Base-by-base conservation (phyloP, 1,140 invertebrate species). In the Anastatus disparis region DNA sequence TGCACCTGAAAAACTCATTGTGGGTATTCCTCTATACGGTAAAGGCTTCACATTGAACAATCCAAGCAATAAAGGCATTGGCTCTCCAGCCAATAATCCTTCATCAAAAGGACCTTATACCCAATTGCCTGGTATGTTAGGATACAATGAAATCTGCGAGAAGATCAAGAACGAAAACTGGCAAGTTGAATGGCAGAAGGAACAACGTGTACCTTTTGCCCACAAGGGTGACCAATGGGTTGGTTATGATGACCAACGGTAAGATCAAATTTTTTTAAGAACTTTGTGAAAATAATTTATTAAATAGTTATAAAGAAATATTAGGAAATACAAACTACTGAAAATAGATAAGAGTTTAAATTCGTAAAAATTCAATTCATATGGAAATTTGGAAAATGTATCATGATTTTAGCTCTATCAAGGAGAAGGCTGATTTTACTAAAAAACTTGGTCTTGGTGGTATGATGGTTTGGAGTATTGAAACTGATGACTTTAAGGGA, bases 1-100 rank as follows among this genome's bases (percentile, higher is more conserved):
- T 24, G 83, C 87, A 15, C 63, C 74, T 15, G 78, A 87, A 1
- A 91, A 91, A 80, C 70, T 94, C 0, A 81, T 91, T 0, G 72
- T 94, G 3, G 93, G 93, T 1, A 80, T 93, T 48, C 89, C 91
- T 3, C 84, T 90, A 1, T 94, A 93, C 73, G 93, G 92, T 0
- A 88, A 89, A 52, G 88, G 89, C 0, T 94, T 90, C 71, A 90
- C 86, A 0, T 80, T 95, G 13, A 71, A 77, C 48, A 74, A 81
- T 71, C 55, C 78, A 3, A 66, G 78, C 10, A 70, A 78, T 15
- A 78, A 85, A 52, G 85, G 80, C n/a, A 72, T 87, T 4, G 73
- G 73, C 22, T 82, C 82, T 2, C 71, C 80, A 9, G 79, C 81
- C 4, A 68, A 71, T 22, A 76, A 79, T 12, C 71, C 80, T 2